These are phyloP conservation scores for Bemisia tabaci DNA, from an alignment of 1,140 invertebrate species.

Conservation along the genomic window DNA sequence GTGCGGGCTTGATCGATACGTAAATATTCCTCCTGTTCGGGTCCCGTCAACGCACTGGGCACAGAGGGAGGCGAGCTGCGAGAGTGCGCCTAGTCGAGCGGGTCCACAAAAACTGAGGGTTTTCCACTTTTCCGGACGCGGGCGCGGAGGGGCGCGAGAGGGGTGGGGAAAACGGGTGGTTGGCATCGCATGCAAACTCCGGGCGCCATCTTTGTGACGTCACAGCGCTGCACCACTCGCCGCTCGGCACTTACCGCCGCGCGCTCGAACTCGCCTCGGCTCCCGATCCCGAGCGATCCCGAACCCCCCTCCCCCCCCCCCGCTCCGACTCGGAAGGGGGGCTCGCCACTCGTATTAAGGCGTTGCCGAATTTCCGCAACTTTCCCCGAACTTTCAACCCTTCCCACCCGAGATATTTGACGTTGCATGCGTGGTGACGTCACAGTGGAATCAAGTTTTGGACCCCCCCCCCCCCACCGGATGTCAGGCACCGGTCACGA, in stretches of 20 bases:
- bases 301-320: not conserved
- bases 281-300: too few species aligned
- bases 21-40: not conserved
- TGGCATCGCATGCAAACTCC: not conserved
- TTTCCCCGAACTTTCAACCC: too few species aligned
- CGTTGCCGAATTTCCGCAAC: not conserved
- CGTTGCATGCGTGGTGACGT: too few species aligned
- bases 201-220: not conserved
- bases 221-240: not conserved
- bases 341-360: too few species aligned
- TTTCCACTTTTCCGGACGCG: too few species aligned
- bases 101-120: not conserved
- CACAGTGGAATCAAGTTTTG: too few species aligned
- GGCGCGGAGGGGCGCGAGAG: too few species aligned
- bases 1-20: not conserved
- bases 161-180: not conserved
- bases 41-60: too few species aligned
- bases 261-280: too few species aligned
- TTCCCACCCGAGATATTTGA: too few species aligned
- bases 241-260: not conserved
- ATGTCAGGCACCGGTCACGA: too few species aligned
- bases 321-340: not conserved
- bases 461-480: too few species aligned
- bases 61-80: not conserved
- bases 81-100: not conserved